Conservation (phyloP, 2,888 invertebrate species). For the Pasiphila rectangulata region DNA sequence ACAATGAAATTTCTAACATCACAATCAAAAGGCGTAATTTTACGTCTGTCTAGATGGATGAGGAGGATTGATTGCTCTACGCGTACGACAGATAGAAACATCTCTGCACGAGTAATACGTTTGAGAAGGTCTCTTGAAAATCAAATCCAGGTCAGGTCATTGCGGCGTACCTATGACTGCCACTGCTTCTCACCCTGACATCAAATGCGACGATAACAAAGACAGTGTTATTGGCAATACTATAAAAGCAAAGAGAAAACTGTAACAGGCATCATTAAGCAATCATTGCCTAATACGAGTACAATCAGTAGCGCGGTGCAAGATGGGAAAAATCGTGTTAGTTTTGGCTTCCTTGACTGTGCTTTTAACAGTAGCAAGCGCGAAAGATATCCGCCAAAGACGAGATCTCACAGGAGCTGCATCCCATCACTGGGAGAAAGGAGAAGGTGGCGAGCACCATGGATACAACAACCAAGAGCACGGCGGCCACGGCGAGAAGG, state of each 20-base stretch:
- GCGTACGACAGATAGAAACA: not conserved
- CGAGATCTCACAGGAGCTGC: conserved; percentile 78
- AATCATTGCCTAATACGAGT: conserved; percentile 69
- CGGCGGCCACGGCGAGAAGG: conserved; percentile 85
- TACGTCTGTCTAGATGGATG: not conserved
- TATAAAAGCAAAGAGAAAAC: conserved; percentile 73
- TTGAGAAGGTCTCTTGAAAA: conserved; percentile 31
- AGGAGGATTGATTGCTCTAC: not conserved
- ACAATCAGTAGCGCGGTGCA: conserved; percentile 52
- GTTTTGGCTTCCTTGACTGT: conserved; percentile 66
- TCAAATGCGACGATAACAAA: conserved; percentile 54
- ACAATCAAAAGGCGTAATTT: not conserved
- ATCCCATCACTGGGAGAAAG: conserved; percentile 71
- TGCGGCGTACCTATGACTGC: conserved; percentile 57
- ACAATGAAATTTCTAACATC: not conserved
- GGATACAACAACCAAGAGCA: conserved; percentile 82
- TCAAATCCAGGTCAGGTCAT: conserved; percentile 59
- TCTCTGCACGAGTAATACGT: not conserved
- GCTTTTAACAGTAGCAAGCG: conserved; percentile 63
- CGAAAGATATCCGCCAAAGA: conserved; percentile 73
- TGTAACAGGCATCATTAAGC: conserved; percentile 71
- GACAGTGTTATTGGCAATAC: conserved; percentile 67
- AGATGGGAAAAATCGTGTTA: conserved; percentile 58
- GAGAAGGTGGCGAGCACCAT: conserved; percentile 83
- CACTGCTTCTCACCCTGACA: conserved; percentile 74